Conservation (phyloP, 2,888 invertebrate genomes). For the Pseudanteris insignis region DNA sequence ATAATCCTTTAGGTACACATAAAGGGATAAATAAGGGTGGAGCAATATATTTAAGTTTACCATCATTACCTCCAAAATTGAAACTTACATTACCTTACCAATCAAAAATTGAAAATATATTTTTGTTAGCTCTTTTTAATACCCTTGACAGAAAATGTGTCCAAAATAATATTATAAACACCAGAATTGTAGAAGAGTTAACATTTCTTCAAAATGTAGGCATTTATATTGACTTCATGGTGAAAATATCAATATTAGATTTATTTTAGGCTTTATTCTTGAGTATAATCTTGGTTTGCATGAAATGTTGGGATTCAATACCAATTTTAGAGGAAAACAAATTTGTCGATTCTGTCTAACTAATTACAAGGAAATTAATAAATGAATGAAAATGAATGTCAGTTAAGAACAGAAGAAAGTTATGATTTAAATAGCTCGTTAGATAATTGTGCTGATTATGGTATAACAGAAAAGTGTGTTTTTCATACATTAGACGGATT, state of each 20-base stretch:
- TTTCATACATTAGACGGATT: constrained; percentile 32
- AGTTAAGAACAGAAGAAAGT: constrained; percentile 14
- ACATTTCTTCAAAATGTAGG: no score
- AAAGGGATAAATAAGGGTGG: no score
- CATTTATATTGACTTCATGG: no score
- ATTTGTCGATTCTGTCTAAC: constrained; percentile 44
- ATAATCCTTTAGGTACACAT: no score
- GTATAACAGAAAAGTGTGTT: constrained; percentile 34
- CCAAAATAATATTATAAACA: no score
- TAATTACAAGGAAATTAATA: background rate
- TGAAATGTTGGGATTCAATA: constrained; percentile 37
- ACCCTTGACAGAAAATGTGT: no score
- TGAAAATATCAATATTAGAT: constrained; percentile 16
- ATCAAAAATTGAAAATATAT: no score
- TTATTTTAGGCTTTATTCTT: constrained; percentile 19
- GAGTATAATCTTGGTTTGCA: constrained; percentile 36
- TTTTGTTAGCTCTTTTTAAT: no score
- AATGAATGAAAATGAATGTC: background rate
- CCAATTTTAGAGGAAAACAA: constrained; percentile 33
- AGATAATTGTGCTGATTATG: constrained; percentile 14
- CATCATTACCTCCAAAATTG: no score
- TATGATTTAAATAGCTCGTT: constrained; percentile 18
- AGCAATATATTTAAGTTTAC: no score
- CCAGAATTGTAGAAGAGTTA: no score
- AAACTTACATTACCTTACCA: no score